A percentile compares a stretch with the other conserved stretches of the same genome.
Conservation (phyloP, 1,140 invertebrate genomes). For the Solenopsis invicta region DNA sequence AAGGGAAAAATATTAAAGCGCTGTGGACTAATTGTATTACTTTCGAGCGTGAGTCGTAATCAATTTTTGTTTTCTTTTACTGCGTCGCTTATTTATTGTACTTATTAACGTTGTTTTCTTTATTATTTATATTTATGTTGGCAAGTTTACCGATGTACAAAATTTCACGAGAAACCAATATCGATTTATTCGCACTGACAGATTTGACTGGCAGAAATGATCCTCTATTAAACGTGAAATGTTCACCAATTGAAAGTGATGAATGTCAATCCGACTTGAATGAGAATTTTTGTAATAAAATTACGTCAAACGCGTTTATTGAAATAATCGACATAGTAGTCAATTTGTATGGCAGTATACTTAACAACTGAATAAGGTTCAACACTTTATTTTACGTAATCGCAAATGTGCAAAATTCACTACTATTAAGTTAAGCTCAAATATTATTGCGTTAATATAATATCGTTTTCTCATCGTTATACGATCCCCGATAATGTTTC, state of each 20-base stretch:
- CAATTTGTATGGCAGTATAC: neutral
- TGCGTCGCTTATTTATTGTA: neutral
- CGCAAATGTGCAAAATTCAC: neutral
- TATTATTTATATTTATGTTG: conserved; percentile 2
- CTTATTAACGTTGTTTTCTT: neutral
- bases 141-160: neutral
- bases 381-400: neutral
- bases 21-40: neutral
- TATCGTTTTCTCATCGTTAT: neutral
- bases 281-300: conserved; percentile 21
- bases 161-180: neutral
- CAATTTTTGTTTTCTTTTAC: neutral
- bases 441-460: neutral
- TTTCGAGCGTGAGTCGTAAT: neutral
- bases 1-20: neutral
- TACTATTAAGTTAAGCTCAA: neutral
- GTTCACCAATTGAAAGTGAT: neutral
- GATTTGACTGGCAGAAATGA: neutral
- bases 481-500: neutral
- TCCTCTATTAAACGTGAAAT: neutral
- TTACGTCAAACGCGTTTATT: neutral
- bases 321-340: neutral
- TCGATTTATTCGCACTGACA: neutral
- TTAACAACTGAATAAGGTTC: neutral
- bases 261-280: neutral